Evolutionary conservation across 2,888 invertebrate genomes (phyloP), one percentile per base, ranked within the genome.

Genomic region (Acanthosepion pharaonis): DNA sequence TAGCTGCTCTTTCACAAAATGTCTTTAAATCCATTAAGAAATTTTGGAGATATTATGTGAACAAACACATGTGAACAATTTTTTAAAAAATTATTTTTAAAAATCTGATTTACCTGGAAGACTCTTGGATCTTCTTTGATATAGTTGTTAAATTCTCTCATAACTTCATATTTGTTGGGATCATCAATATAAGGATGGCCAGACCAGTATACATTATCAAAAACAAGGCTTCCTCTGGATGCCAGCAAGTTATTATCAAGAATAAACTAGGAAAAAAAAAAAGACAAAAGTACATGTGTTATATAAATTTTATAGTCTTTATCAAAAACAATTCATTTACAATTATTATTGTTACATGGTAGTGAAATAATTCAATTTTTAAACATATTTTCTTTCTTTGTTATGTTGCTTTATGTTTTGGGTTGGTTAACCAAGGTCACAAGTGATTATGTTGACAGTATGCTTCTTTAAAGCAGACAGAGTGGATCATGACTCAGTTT

Each of bases 61-160:
- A 42, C 42, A 42, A 42, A 42, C 42, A 42, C 42, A 42, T 42
- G 3, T 42, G 42, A 42, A 42, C 42, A 42, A 42, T 42, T 42
- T 42, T 42, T 42, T 3, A 2, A 42, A 42, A 42, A 42, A 42
- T 42, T n/a, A 28, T 15, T 25, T 48, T 23, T 55, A 3, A 2
- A 4, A 78, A n/a, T n/a, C n/a, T 15, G n/a, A 94, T 91, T 59
- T 78, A 95, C 95, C 94, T 92, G 94, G 33, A 92, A 91, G 0
- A 95, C 94, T 59, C 95, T 28, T n/a, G 94, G 92, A 78, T 95
- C 95, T 1, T 94, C 55, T 48, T 48, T 49, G 51, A 95, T 28
- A 33, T 49, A 42, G 8, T 95, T 59, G 28, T 95, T 94, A 93
- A 92, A 94, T 48, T 92, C 93, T 20, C 42, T 59, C 64, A 94